phyloP scores from a whole-genome alignment of 2,888 invertebrate species.

The Panzeria rudis region DNA sequence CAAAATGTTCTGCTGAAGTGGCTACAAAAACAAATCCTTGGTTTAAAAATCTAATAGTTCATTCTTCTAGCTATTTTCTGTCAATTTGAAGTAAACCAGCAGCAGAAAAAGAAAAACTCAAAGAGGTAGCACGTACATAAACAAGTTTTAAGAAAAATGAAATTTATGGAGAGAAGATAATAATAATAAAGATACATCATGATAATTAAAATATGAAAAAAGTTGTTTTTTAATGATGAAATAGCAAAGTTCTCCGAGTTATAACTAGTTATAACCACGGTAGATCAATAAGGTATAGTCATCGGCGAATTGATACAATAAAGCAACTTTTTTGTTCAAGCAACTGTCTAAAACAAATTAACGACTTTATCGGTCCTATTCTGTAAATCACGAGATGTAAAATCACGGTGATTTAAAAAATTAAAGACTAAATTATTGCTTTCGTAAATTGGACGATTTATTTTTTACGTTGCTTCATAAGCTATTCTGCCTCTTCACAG shows the following conservation, averaged over 20 bases:
- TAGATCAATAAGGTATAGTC: no score
- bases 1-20: conserved; percentile 49
- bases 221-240: background rate
- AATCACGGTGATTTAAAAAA: no score
- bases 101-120: conserved; percentile 3
- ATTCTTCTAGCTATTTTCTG: conserved; percentile 26
- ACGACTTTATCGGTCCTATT: no score
- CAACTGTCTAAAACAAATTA: no score
- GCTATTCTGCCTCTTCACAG: no score
- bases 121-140: conserved; percentile 57
- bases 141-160: conserved; percentile 57
- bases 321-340: no score
- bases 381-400: no score
- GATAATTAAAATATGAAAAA: conserved; percentile 65
- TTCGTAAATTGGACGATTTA: no score
- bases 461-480: no score
- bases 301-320: no score
- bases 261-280: no score
- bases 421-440: no score
- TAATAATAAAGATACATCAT: conserved; percentile 65
- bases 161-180: conserved; percentile 56
- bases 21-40: conserved; percentile 1
- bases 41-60: conserved; percentile 34
- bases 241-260: background rate
- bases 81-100: conserved; percentile 22